Evolutionary conservation across 2,797 vertebrate species (phyloP).

Genomic region (Siniperca scherzeri): DNA sequence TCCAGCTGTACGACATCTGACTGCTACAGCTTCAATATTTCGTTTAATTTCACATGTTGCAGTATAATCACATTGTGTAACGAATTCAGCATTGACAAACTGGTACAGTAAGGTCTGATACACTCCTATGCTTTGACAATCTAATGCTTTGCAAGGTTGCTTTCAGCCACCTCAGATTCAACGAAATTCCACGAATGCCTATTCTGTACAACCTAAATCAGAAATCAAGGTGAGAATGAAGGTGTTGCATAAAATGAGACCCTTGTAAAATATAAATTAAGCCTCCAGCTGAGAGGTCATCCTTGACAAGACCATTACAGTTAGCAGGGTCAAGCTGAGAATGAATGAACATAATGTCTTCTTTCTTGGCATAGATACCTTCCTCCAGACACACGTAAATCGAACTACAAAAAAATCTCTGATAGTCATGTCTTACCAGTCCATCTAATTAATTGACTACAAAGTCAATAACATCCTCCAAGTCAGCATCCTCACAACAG

Average conservation of each 20-base stretch:
- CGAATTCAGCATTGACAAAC: background rate
- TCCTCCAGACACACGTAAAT: background rate
- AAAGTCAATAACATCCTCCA: conserved; percentile 15
- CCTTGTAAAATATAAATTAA: conserved; percentile 29
- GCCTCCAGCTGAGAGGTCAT: conserved; percentile 24
- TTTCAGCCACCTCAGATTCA: background rate
- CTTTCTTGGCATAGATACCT: background rate
- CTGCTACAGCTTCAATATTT: conserved; percentile 6
- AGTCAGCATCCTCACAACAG: conserved; percentile 10
- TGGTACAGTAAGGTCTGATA: background rate
- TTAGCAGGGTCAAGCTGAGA: conserved; percentile 29
- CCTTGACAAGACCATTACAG: conserved; percentile 25
- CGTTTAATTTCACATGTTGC: background rate
- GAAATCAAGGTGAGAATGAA: background rate
- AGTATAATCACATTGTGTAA: accelerated
- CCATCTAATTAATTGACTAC: conserved; percentile 15
- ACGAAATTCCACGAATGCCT: background rate
- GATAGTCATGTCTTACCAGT: background rate
- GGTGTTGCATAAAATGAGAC: background rate
- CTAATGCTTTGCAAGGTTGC: background rate
- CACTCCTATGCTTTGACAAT: background rate
- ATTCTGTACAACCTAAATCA: background rate
- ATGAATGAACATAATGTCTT: conserved; percentile 23
- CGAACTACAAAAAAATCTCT: background rate
- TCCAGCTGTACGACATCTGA: background rate